Base-by-base conservation (phyloP, 64 coral and sea anemone genomes). In the Pachyseris speciosa region DNA sequence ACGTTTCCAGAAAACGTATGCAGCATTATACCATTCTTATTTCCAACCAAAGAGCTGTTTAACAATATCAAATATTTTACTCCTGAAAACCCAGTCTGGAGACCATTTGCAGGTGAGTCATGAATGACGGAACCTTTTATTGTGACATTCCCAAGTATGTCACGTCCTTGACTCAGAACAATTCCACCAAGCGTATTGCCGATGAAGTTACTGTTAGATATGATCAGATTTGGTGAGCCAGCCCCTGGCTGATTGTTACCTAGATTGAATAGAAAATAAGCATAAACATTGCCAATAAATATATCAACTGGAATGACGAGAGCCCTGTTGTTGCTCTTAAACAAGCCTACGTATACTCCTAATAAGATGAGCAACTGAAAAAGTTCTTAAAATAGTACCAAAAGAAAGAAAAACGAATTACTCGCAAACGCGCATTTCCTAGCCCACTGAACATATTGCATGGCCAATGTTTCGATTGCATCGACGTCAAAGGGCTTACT, bases 141-240 rank as follows among this genome's bases (percentile, higher is more conserved):
- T 3, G 31, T 17, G 51, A 79, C 49, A 17, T 57, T 59, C 49
- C 75, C 75, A 1, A 33, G 10, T 48, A 57, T 22, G 0, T 79
- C 75, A 37, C 75, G 65, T 0, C 65, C 65, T 36, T 69, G 25
- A 39, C 75, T 31, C 17, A 79, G 33, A 32, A 53, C 30, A 8
- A 79, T 38, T 58, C 75, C 75, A 8, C 49, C 75, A 37, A 33
- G 0, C 7, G 5, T 31, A 27, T 79, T 79, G 49, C 8, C 7
- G 26, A 53, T 79, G 26, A 79, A 79, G 33, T 52, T 53, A 24
- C 48, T 37, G 50, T 57, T 79, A 9, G 48, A 79, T 22, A 79
- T 79, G 48, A 58, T 20, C 5, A 79, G 28, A 30, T 57, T 79
- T 51, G 47, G 49, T 20, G 30, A 38, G 8, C n/a, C 20, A 5